Evolutionary conservation across 2,113 vertebrate genomes (phyloP).

Genomic region (Mirounga angustirostris): DNA sequence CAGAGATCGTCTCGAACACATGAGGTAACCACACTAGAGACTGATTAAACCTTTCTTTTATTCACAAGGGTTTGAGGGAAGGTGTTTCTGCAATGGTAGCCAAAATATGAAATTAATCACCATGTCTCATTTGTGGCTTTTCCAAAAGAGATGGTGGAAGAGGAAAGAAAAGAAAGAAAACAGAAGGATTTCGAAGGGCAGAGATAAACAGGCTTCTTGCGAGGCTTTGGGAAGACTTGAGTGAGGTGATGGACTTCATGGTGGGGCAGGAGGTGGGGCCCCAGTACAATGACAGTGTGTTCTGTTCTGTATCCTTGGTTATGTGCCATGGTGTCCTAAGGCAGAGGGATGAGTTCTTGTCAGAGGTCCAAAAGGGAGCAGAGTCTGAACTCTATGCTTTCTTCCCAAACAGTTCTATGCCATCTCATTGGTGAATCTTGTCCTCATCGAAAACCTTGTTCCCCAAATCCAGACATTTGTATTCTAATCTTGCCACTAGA

Average conservation of each 20-base stretch:
- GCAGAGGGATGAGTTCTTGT: not conserved
- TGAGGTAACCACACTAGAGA: constrained; percentile 37
- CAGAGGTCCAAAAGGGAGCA: not conserved
- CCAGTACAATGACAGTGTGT: too few relatives aligned
- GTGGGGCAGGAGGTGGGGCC: not conserved
- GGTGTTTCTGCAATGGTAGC: constrained; percentile 70
- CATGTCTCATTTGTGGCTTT: constrained; percentile 63
- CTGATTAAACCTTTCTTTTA: constrained; percentile 17
- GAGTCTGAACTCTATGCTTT: not conserved
- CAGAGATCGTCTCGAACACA: constrained; percentile 41
- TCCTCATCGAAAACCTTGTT: not conserved
- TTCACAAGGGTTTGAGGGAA: constrained; percentile 21
- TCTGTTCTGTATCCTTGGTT: not conserved
- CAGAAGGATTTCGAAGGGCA: not conserved
- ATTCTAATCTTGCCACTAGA: not conserved
- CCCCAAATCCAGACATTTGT: not conserved
- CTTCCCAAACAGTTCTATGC: not conserved
- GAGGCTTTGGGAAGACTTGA: not conserved
- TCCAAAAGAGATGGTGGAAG: not conserved
- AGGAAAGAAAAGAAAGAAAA: not conserved
- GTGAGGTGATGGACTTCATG: not conserved
- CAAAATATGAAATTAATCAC: constrained; percentile 77
- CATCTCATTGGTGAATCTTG: not conserved
- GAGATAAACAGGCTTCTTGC: not conserved
- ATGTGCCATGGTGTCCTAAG: not conserved